Conservation (phyloP, 2,797 vertebrate genomes). For the Spea hammondii region DNA sequence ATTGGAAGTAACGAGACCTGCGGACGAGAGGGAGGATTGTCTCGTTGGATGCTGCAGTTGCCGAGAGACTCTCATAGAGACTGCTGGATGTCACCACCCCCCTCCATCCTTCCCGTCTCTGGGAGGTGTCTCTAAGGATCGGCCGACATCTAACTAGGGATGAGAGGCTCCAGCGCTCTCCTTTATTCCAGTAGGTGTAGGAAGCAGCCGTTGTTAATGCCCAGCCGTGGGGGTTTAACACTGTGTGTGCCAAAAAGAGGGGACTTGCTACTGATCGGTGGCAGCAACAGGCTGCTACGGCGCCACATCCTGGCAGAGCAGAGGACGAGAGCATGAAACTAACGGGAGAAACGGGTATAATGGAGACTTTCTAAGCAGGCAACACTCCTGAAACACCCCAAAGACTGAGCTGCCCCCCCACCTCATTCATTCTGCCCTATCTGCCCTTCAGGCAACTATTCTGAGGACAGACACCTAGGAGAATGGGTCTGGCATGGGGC, state of each 20-base stretch:
- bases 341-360: no score
- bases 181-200: neutral
- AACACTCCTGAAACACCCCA: no score
- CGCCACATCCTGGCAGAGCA: neutral
- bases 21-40: neutral
- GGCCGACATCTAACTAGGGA: neutral
- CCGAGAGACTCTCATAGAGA: constrained; percentile 17
- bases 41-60: neutral
- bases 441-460: no score
- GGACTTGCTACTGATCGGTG: neutral
- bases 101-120: neutral
- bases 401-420: no score
- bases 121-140: constrained; percentile 23
- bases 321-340: no score
- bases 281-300: neutral
- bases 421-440: no score
- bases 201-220: neutral
- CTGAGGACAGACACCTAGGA: no score
- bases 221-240: neutral
- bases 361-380: no score
- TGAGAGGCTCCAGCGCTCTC: neutral
- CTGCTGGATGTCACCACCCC: neutral
- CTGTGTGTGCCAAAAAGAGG: neutral
- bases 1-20: constrained; percentile 5
- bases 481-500: no score